A percentile compares a stretch with the other conserved stretches of the same genome.
Evolutionary conservation across 2,888 invertebrate species (phyloP).

Genomic region (Pyrochroa serraticornis): DNA sequence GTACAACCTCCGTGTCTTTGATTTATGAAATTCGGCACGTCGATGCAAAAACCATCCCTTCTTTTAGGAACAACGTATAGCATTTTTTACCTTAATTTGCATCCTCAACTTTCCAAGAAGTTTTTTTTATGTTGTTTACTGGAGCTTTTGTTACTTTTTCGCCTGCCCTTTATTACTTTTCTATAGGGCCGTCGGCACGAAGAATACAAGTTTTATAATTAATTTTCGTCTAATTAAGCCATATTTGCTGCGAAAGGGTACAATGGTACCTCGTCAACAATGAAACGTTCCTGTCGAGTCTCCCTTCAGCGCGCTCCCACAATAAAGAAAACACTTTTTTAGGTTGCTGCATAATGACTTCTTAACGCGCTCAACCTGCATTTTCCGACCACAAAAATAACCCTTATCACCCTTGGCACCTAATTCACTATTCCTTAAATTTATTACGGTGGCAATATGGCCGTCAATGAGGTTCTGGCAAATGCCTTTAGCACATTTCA

Average conservation of each 20-base stretch:
- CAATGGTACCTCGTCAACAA: conserved; percentile 10
- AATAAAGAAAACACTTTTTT: no score
- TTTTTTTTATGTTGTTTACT: conserved; percentile 16
- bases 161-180: conserved; percentile 24
- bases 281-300: background rate
- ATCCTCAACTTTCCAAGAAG: conserved; percentile 9
- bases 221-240: conserved; percentile 30
- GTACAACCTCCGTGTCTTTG: conserved; percentile 8
- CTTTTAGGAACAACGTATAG: conserved; percentile 16
- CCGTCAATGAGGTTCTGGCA: no score
- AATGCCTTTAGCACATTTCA: no score
- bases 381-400: no score
- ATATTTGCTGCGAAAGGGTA: conserved; percentile 15
- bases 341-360: no score
- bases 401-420: no score
- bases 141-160: conserved; percentile 16
- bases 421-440: no score
- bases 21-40: conserved; percentile 10
- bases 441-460: no score
- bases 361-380: no score
- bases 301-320: background rate
- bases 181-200: conserved; percentile 23
- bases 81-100: conserved; percentile 19
- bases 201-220: conserved; percentile 29
- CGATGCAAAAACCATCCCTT: conserved; percentile 9